Percentiles rank a stretch among this genome's conserved stretches.
These are phyloP conservation scores for Hemicrepidius hirtus DNA, from an alignment of 2,888 invertebrate species.

Conservation along the genomic window DNA sequence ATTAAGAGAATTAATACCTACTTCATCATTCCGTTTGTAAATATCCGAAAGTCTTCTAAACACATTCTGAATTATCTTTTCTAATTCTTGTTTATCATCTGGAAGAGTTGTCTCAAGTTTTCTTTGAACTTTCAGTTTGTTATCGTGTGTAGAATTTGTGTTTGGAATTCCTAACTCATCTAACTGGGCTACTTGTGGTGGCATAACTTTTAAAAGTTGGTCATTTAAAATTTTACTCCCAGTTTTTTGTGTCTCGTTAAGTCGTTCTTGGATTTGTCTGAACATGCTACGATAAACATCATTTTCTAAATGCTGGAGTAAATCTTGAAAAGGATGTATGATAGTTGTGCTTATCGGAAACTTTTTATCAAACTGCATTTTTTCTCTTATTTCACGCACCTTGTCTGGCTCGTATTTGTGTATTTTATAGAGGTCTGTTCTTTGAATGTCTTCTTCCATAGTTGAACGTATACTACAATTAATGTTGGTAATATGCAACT, in stretches of 20 bases:
- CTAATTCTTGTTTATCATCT: background rate
- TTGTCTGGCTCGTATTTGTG: slow-evolving; percentile 22
- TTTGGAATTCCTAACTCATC: background rate
- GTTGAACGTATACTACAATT: background rate
- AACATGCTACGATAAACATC: background rate
- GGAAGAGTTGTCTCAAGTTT: background rate
- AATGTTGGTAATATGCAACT: background rate
- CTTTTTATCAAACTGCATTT: background rate
- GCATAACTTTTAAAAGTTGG: background rate
- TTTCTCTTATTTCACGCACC: background rate
- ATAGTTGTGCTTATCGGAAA: slow-evolving; percentile 29
- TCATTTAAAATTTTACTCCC: background rate
- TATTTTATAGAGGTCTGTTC: slow-evolving; percentile 12
- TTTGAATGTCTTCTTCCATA: slow-evolving; percentile 17
- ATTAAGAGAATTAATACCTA: background rate
- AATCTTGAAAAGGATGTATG: background rate
- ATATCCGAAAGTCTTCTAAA: background rate
- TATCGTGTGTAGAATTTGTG: background rate
- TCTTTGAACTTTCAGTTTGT: background rate
- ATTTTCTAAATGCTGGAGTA: background rate
- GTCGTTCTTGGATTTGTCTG: background rate
- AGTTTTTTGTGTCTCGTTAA: background rate
- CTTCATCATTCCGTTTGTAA: background rate
- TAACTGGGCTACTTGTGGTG: background rate
- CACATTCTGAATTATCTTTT: background rate